phyloP scores from a whole-genome alignment of 2,113 vertebrate species.

The Pandion haliaetus region DNA sequence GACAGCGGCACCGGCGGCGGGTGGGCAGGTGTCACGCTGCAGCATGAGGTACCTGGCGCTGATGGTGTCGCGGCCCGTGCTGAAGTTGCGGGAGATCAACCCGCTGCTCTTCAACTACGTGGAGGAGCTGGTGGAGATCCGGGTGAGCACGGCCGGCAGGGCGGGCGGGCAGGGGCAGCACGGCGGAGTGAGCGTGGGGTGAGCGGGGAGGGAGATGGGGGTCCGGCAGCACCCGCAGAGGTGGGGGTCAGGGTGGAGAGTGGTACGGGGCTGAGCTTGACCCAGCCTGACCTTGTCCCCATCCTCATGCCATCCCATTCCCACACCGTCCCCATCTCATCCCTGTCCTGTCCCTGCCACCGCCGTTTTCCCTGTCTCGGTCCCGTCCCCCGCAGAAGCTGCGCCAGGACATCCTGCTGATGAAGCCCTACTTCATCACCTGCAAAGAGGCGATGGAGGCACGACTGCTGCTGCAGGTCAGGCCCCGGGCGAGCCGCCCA shows the following conservation, averaged over 20 bases:
- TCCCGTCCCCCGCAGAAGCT: conserved; percentile 83
- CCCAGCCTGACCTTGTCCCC: neutral
- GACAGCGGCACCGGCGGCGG: fast-evolving
- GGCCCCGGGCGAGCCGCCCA: fast-evolving
- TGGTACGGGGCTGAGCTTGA: neutral
- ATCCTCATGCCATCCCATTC: neutral
- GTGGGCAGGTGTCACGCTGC: conserved; percentile 87
- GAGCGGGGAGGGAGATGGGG: neutral
- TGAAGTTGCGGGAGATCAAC: conserved; percentile 92
- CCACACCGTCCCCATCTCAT: neutral
- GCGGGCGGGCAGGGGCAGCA: neutral
- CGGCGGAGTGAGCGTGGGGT: neutral
- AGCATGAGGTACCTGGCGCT: conserved; percentile 93
- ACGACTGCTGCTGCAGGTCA: conserved; percentile 89
- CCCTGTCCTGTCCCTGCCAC: neutral
- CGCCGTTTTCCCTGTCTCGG: neutral
- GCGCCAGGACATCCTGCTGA: conserved; percentile 94
- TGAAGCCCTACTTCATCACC: conserved; percentile 98
- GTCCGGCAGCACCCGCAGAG: neutral
- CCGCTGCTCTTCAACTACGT: conserved; percentile 97
- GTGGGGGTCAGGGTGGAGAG: too few species aligned
- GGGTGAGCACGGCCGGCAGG: conserved; percentile 67
- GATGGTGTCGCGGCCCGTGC: conserved; percentile 91
- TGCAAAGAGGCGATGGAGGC: conserved; percentile 98
- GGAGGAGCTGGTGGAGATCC: conserved; percentile 96